Evolutionary conservation across 2,888 invertebrate genomes (phyloP), one percentile per base, ranked within the genome.

Genomic region (Timema cristinae): DNA sequence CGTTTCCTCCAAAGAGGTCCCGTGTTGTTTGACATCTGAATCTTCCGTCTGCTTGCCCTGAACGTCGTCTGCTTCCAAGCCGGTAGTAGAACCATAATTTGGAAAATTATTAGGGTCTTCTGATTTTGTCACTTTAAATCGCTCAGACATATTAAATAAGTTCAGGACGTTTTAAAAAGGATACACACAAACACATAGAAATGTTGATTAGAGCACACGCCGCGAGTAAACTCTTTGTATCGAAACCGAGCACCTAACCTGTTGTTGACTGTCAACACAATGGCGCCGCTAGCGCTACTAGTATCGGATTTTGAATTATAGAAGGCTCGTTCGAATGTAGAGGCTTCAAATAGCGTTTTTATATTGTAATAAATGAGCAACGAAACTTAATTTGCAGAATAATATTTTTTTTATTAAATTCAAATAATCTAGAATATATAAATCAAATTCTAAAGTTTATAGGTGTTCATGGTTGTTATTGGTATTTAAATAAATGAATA

Each of bases 101-200:
- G 74, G 74, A 49, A 73, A 73, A 74, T 85, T 85, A 73, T 84
- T 82, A 54, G 85, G 84, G 77, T 87, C 87, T 76, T 87, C 86
- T 52, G 84, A 85, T 79, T 86, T 86, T 73, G 87, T 86, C 81
- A 87, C 86, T 80, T 86, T 87, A 79, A 87, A 87, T 63, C 87
- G 82, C 80, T 87, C 87, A 74, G 87, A 85, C 87, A 87, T 87
- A 11, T 32, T 54, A 52, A 56, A 13, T 8, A 50, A 68, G 63
- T 48, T 32, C 48, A 63, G 9, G 32, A 48, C 48, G 63, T 48
- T 32, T 48, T 15, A 32, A 63, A 9, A 47, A 47, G 63, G 48
- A 63, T 48, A 32, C 32, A 1, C 32, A 32, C 32, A 32, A 32
- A 32, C 32, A 32, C 32, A 32, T 32, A 32, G 4, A 32, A 32